Base-by-base conservation (phyloP, 2,113 vertebrate genomes). In the Paracanthobrama guichenoti region DNA sequence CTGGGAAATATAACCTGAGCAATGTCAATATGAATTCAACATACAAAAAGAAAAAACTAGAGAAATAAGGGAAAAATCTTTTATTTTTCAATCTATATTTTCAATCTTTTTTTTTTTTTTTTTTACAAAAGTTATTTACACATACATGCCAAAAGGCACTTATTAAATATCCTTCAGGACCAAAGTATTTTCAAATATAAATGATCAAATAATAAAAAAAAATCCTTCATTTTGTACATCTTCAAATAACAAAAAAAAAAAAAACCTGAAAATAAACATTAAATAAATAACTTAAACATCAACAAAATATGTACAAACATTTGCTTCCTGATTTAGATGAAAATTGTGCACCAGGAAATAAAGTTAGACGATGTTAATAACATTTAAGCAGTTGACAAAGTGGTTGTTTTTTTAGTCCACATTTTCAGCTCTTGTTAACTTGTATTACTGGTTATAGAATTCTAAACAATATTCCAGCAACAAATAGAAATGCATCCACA, bases 231-330 rank as follows among this genome's bases (percentile, higher is more conserved):
- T 91, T 86, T 92, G 86, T 89, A 90, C 86, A 92, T 42, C 39
- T 79, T 28, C 55, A 84, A 76, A 24, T 12, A 59, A 66, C 28
- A 60, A 81, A 12, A 20, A 73, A 77, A 26, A 28, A 89, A 92
- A 8, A 14, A 71, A 46, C 13, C 28, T 31, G 28, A 48, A 50
- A 50, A 74, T 5, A 53, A 75, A 75, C 0, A 94, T 95, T 95
- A 96, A 96, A 96, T 96, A 96, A 96, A 95, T 93, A 93, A 93
- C 79, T 93, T 93, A 93, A 91, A 90, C 39, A 44, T 79, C 83
- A 84, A 44, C 20, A 87, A 78, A 80, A 64, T 88, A 79, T 91
- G 81, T 93, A 92, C 91, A 92, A 71, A 83, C 78, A 64, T 71
- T 81, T 82, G 84, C 82, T 83, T 79, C 77, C 48, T 18, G 39